Evolutionary conservation across 1,140 invertebrate species (phyloP).

Genomic region (Heliothis virescens): DNA sequence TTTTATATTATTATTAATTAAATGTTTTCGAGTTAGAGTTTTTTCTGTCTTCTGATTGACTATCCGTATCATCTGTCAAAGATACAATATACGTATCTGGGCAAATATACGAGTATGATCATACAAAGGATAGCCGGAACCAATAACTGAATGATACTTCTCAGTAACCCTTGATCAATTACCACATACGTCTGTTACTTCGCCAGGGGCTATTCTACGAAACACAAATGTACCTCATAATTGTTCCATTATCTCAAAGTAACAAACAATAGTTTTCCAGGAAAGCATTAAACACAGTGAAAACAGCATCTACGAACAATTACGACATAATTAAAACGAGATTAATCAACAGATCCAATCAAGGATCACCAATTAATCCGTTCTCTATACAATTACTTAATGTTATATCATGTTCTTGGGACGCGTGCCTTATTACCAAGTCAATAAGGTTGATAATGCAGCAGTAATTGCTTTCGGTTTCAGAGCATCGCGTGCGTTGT

Average conservation of each 20-base stretch:
- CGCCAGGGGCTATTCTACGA: too few relatives aligned
- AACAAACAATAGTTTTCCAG: slow-evolving; percentile 11
- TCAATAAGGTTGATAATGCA: slow-evolving; percentile 35
- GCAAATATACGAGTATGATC: too few relatives aligned
- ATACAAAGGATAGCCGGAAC: too few relatives aligned
- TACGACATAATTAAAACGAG: slow-evolving; percentile 29
- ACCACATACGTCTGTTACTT: too few relatives aligned
- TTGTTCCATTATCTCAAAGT: not conserved
- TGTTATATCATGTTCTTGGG: slow-evolving; percentile 41
- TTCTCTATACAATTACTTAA: slow-evolving; percentile 43
- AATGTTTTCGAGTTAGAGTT: too few relatives aligned
- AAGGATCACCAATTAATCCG: slow-evolving; percentile 37
- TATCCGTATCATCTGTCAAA: too few relatives aligned
- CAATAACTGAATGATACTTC: too few relatives aligned
- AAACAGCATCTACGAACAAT: slow-evolving; percentile 26
- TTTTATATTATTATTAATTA: too few relatives aligned
- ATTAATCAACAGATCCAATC: slow-evolving; percentile 36
- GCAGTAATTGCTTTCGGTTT: slow-evolving; percentile 36
- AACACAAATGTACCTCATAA: not conserved
- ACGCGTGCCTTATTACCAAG: slow-evolving; percentile 17
- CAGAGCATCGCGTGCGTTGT: slow-evolving; percentile 29
- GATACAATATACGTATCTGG: too few relatives aligned
- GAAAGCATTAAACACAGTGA: slow-evolving; percentile 13
- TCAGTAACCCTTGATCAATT: too few relatives aligned
- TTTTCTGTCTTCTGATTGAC: too few relatives aligned